These are phyloP conservation scores for Resseliella maxima DNA, from an alignment of 2,888 invertebrate genomes.

Conservation along the genomic window DNA sequence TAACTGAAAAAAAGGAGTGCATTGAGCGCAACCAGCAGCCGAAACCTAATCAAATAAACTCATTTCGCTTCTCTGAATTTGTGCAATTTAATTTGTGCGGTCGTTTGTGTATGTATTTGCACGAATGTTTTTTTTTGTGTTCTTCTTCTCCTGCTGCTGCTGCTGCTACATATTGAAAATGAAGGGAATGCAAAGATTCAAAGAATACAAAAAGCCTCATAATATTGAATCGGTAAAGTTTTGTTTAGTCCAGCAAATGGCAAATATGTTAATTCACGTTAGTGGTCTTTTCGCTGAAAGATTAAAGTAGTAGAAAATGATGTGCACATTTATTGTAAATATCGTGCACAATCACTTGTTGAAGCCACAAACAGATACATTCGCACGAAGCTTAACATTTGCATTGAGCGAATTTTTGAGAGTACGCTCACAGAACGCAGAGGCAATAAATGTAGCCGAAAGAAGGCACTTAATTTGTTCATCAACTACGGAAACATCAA, in stretches of 20 bases:
- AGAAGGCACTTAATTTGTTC: conserved; percentile 45
- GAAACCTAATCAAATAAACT: conserved; percentile 53
- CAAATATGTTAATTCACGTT: conserved; percentile 51
- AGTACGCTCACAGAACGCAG: background rate
- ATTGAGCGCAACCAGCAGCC: conserved; percentile 45
- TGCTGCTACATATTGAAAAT: background rate
- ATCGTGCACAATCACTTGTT: conserved; percentile 44
- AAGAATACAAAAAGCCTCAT: conserved; percentile 4
- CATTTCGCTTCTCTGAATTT: conserved; percentile 41
- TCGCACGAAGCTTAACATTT: conserved; percentile 45
- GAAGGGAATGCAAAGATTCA: conserved; percentile 32
- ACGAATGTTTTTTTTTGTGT: background rate
- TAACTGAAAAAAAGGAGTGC: conserved; percentile 21
- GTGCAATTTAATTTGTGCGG: conserved; percentile 38
- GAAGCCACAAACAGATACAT: background rate
- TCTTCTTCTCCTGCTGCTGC: background rate
- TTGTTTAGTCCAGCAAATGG: background rate
- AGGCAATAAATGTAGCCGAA: conserved; percentile 46
- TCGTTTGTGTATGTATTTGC: background rate
- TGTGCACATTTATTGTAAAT: background rate
- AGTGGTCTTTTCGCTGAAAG: background rate
- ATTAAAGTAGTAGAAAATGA: background rate
- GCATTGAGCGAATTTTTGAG: background rate
- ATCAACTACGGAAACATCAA: conserved; percentile 45
- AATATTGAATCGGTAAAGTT: background rate